Base-by-base conservation (phyloP, 2,888 invertebrate genomes). In the Diarsia brunnea region DNA sequence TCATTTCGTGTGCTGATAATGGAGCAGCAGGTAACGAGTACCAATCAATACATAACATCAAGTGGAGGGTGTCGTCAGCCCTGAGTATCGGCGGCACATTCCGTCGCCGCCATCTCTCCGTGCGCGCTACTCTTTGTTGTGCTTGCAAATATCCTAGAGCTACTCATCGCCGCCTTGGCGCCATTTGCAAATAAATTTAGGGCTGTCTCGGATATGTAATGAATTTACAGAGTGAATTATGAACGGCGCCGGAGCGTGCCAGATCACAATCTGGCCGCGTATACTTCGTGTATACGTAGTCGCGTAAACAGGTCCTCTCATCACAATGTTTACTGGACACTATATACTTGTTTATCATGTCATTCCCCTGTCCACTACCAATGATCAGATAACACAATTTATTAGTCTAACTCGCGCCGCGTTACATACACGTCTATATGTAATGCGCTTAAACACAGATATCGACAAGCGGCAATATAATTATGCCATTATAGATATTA, bases 181-280 rank as follows among this genome's bases (percentile, higher is more conserved):
- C 96, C 96, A 92, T 92, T 93, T 91, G 93, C 93, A 93, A 94
- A 96, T 96, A 96, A 95, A 96, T 95, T 95, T 95, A 94, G 95
- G 95, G 93, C 94, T 94, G 95, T 94, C 94, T 94, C 93, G 91
- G 90, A 93, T 92, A 94, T 95, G 93, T 94, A 94, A 94, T 95
- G 94, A 96, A 95, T 95, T 95, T 93, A 92, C 93, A 88, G 92
- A 94, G 94, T 94, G 95, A 95, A 93, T 94, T 95, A 95, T 95
- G 94, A 93, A 91, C 90, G 91, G 91, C 91, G 94, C 94, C 94
- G 94, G 90, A 88, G 90, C 92, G 92, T 92, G 93, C 94, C 92
- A 93, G 95, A 95, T 95, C 91, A 92, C 93, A 91, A 95, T 95
- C 94, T 93, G 90, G 89, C 90, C 91, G 90, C 90, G 90, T 90